Conservation (phyloP, 2,797 vertebrate genomes). For the Falco naumanni region DNA sequence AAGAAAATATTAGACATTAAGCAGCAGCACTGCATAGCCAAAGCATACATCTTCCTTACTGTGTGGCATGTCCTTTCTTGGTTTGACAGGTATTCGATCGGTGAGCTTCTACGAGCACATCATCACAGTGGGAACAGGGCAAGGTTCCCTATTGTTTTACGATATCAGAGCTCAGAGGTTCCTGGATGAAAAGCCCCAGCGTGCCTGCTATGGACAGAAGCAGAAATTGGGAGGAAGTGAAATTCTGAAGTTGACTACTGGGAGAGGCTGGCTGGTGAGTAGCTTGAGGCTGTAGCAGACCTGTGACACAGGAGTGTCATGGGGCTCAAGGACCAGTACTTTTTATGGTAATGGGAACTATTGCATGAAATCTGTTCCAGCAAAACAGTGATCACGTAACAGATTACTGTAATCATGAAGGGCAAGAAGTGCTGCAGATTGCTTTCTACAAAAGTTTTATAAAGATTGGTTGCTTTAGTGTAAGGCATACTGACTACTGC, state of each 20-base stretch:
- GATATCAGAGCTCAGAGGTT: conserved; percentile 96
- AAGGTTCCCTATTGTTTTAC: conserved; percentile 95
- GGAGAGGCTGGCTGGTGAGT: conserved; percentile 97
- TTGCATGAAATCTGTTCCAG: neutral
- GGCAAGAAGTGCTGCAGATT: neutral
- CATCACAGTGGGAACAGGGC: conserved; percentile 97
- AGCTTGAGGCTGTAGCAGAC: neutral
- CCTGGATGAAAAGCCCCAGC: conserved; percentile 85
- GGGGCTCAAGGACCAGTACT: accelerated
- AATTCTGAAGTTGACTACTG: conserved; percentile 92
- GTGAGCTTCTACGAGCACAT: conserved; percentile 99
- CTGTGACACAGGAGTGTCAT: accelerated
- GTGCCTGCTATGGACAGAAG: conserved; percentile 77
- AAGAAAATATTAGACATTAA: neutral
- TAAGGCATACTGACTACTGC: neutral
- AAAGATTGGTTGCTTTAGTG: neutral
- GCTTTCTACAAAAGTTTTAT: neutral
- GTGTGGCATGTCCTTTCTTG: neutral
- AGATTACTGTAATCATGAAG: neutral
- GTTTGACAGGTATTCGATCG: conserved; percentile 89
- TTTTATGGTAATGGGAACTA: neutral
- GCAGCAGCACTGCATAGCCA: neutral
- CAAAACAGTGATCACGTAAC: neutral
- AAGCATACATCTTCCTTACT: neutral
- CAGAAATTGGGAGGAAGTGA: conserved; percentile 85